These are phyloP conservation scores for Drosophila affinis DNA, from an alignment of 2,888 invertebrate genomes.

Conservation along the genomic window DNA sequence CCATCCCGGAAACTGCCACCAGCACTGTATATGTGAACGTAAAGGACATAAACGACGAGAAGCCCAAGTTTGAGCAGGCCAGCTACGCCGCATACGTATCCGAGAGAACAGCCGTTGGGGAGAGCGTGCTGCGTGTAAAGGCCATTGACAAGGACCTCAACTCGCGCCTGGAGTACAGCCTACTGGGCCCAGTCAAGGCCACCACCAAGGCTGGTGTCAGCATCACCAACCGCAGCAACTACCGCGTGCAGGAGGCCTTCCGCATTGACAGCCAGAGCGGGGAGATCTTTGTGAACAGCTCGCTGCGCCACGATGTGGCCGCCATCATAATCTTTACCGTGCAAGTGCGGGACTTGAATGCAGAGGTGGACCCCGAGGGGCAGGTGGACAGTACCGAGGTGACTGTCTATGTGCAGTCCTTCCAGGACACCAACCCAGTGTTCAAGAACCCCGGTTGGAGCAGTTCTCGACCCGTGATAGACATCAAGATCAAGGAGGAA, in stretches of 20 bases:
- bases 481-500: conserved; percentile 89
- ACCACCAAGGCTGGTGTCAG: conserved; percentile 90
- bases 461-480: conserved; percentile 87
- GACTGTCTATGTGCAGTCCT: conserved; percentile 91
- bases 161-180: conserved; percentile 88
- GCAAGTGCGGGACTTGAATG: conserved; percentile 89
- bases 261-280: conserved; percentile 89
- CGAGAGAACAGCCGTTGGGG: conserved; percentile 87
- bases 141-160: conserved; percentile 90
- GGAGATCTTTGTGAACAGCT: conserved; percentile 87
- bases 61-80: conserved; percentile 88
- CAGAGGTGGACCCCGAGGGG: conserved; percentile 86
- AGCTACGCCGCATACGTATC: conserved; percentile 89
- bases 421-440: conserved; percentile 90
- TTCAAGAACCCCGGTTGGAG: conserved; percentile 90
- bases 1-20: conserved; percentile 91
- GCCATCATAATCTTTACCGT: conserved; percentile 90
- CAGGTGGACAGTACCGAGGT: conserved; percentile 89
- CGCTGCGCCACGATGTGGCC: conserved; percentile 89
- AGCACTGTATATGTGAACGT: conserved; percentile 90
- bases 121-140: conserved; percentile 86
- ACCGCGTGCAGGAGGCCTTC: conserved; percentile 88
- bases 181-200: conserved; percentile 88
- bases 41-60: conserved; percentile 92
- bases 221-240: conserved; percentile 86